Evolutionary conservation across 2,888 invertebrate genomes (phyloP).

Genomic region (Drosophila hamatofila): DNA sequence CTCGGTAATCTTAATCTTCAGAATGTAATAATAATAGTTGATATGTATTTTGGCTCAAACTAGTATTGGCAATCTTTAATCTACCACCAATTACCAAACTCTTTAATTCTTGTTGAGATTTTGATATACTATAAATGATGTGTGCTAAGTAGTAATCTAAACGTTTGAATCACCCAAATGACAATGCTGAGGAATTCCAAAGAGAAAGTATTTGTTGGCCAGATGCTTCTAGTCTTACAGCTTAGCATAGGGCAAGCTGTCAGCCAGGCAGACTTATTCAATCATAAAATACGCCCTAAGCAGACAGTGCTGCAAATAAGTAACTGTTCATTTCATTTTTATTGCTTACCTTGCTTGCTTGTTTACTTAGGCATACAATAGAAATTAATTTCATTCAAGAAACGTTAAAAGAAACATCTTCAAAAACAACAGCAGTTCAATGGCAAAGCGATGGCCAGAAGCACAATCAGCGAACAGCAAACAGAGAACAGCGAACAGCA

Average conservation of each 20-base stretch:
- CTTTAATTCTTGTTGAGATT: background rate
- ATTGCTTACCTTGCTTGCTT: conserved; percentile 45
- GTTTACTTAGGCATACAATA: conserved; percentile 65
- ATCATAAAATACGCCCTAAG: conserved; percentile 32
- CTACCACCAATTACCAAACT: too few species aligned
- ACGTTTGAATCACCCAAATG: background rate
- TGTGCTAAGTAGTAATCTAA: conserved; percentile 7
- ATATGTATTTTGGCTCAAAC: background rate
- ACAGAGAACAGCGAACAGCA: background rate
- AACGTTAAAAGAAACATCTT: conserved; percentile 58
- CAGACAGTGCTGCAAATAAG: conserved; percentile 27
- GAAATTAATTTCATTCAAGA: conserved; percentile 79
- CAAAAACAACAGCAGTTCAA: conserved; percentile 42
- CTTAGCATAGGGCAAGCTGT: conserved; percentile 7
- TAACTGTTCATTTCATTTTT: conserved; percentile 58
- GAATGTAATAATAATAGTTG: background rate
- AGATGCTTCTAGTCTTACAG: conserved; percentile 13
- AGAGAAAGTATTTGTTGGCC: conserved; percentile 30
- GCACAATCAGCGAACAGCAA: conserved; percentile 7
- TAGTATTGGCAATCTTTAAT: background rate
- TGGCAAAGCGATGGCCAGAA: conserved; percentile 36
- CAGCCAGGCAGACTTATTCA: conserved; percentile 7
- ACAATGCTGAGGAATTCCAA: conserved; percentile 18
- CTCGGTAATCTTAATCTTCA: background rate
- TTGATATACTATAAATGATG: background rate